Base-by-base conservation (phyloP, 2,888 invertebrate genomes). In the Sarcophaga caerulescens region DNA sequence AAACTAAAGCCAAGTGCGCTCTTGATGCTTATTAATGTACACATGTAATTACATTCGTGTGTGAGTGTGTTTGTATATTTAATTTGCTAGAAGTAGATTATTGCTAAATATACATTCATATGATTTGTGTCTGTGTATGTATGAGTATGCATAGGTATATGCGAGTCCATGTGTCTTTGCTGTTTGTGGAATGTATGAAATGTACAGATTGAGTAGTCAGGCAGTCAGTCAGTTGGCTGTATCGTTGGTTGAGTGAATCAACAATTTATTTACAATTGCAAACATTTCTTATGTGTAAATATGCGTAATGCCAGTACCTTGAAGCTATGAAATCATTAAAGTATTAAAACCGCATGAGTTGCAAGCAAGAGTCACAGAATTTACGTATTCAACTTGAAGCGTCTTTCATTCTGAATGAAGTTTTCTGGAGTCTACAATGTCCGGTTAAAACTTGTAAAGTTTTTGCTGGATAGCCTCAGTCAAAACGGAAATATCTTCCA, bases 161-260 rank as follows among this genome's bases (percentile, higher is more conserved):
- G 2, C 8, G 8, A 35, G 8, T 35, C 35, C 35, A 35, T 35
- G 0, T 35, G 35, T 10, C 35, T 35, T 35, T 35, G 10, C 8
- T 14, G 47, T 63, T 70, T 82, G 35, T 78, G 57, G 60, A 78
- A 74, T 79, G 74, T 62, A 14, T 79, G 74, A 52, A 52, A 14
- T 17, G 52, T 52, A 74, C 78, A 83, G 78, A 83, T 78, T 83
- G 78, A 83, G 45, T 63, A 69, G 84, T 69, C 69, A 63, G 35
- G 35, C 35, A 35, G 35, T 35, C 35, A 45, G 45, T 70, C 45
- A 79, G 47, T 70, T 52, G 52, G 17, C 14, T 12, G 52, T 35
- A 35, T 35, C 8, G 35, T 52, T 17, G 74, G 84, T 74, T 84
- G 79, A 75, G 74, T 84, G 74, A 78, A 78, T 74, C 74, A 84